Evolutionary conservation across 2,797 vertebrate genomes (phyloP).

Genomic region (Schizopygopsis malacanthus): DNA sequence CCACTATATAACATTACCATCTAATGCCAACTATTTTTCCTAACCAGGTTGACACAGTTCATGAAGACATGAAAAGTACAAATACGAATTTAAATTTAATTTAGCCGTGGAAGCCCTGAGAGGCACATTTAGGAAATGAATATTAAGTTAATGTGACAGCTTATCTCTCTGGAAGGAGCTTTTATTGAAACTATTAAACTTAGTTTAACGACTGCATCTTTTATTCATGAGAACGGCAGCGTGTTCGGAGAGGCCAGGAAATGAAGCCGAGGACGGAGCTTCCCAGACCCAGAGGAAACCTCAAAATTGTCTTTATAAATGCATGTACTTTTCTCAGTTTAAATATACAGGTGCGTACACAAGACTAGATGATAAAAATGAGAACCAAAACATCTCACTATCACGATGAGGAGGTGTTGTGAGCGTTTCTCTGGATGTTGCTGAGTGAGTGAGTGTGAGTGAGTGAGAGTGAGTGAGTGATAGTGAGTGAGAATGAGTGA

Average conservation of each 20-base stretch:
- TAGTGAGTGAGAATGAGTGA: no score
- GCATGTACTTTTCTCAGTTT: not conserved
- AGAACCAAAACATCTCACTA: not conserved
- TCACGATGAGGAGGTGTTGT: not conserved
- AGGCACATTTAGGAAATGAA: constrained; percentile 35
- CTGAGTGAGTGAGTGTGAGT: not conserved
- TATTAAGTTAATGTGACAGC: constrained; percentile 42
- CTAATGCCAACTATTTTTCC: constrained; percentile 1
- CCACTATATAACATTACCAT: not conserved
- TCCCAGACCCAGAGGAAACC: not conserved
- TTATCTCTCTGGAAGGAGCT: constrained; percentile 31
- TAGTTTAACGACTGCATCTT: constrained; percentile 35
- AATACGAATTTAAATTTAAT: constrained; percentile 9
- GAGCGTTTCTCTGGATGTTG: not conserved
- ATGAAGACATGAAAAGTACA: constrained; percentile 24
- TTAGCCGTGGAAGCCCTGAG: not conserved
- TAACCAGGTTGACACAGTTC: not conserved
- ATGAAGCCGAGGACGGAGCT: not conserved
- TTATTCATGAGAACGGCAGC: constrained; percentile 26
- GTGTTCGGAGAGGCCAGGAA: not conserved
- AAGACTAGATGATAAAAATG: not conserved
- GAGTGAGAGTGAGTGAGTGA: no score
- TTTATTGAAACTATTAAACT: constrained; percentile 49
- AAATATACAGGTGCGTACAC: not conserved
- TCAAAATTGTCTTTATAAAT: not conserved